phyloP scores from a whole-genome alignment of 1,140 invertebrate genomes.

The Aleiodes sp. region DNA sequence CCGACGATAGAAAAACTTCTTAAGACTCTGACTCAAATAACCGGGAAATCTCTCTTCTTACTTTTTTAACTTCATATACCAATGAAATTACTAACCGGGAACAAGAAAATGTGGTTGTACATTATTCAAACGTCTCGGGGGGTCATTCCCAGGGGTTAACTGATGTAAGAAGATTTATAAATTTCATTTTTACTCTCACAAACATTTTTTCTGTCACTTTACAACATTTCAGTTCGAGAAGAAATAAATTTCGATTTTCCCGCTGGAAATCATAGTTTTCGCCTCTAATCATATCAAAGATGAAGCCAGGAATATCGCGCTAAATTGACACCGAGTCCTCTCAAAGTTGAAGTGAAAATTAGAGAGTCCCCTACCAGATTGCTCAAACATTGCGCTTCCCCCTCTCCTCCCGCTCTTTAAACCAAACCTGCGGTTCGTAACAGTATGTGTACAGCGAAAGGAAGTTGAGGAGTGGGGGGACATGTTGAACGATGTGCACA shows the following conservation, averaged over 20 bases:
- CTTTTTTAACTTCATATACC: neutral
- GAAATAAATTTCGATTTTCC: too few species aligned
- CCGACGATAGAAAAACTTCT: slow-evolving; percentile 49
- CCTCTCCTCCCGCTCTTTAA: neutral
- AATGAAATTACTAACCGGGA: slow-evolving; percentile 33
- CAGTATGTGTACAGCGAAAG: neutral
- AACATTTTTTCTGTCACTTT: neutral
- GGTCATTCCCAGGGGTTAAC: slow-evolving; percentile 7
- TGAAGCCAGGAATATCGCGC: neutral
- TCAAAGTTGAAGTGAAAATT: neutral
- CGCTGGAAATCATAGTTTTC: neutral
- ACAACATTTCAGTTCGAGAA: too few species aligned
- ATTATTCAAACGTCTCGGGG: slow-evolving; percentile 45
- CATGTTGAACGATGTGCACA: slow-evolving; percentile 13
- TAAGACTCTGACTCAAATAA: slow-evolving; percentile 60
- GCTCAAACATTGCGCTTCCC: neutral
- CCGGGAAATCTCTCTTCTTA: slow-evolving; percentile 23
- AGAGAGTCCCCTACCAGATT: neutral
- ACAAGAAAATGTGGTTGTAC: slow-evolving; percentile 42
- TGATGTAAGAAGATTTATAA: slow-evolving; percentile 24
- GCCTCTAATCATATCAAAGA: neutral
- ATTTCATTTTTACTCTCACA: slow-evolving; percentile 9
- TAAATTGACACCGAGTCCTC: slow-evolving; percentile 23
- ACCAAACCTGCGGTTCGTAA: neutral
- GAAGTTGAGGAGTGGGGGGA: neutral